A percentile compares a stretch with the other conserved stretches of the same genome.
These are phyloP conservation scores for Diuraphis noxia DNA, from an alignment of 1,140 invertebrate genomes.

Conservation along the genomic window DNA sequence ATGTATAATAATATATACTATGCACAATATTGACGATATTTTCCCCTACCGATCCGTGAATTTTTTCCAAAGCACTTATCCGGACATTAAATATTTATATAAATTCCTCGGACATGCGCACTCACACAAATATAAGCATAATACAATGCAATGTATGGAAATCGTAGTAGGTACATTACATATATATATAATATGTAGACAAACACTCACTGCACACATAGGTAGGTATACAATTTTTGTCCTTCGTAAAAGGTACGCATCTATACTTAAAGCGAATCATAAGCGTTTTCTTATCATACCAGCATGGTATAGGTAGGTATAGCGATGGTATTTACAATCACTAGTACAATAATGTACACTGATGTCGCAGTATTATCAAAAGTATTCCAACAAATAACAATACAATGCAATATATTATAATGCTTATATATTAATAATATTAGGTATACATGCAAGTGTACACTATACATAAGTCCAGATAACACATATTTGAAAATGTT, in stretches of 20 bases:
- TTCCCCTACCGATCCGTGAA: not conserved
- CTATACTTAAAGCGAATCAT: not conserved
- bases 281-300: not conserved
- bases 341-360: not conserved
- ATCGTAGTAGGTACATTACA: not conserved
- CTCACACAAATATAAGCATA: not conserved
- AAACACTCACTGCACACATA: not conserved
- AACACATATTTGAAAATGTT: not conserved
- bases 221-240: not conserved
- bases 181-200: not conserved
- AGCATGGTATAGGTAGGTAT: too few relatives aligned
- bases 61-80: conserved; percentile 1
- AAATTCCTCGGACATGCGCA: not conserved
- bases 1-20: not conserved
- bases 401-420: not conserved
- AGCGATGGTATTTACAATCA: not conserved
- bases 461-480: not conserved
- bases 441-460: not conserved
- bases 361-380: too few relatives aligned
- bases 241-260: not conserved
- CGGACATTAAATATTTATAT: too few relatives aligned
- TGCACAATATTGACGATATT: not conserved
- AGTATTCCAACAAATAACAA: too few relatives aligned
- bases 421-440: not conserved
- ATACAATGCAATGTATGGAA: not conserved